Evolutionary conservation across 2,113 vertebrate species (phyloP), one percentile per base, ranked within the genome.

Genomic region (Silurus meridionalis): DNA sequence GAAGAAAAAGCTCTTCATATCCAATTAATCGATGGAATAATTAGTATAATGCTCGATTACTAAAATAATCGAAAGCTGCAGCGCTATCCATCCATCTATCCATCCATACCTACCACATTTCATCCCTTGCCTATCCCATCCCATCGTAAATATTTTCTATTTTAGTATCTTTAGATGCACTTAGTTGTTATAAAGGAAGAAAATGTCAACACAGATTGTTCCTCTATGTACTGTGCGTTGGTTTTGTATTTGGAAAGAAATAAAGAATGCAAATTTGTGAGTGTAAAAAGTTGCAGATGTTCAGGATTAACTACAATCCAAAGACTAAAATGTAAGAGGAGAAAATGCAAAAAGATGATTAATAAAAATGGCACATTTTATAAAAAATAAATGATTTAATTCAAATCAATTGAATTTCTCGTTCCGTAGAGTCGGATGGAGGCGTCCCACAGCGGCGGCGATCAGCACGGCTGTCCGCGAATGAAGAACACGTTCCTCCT

Each of bases 381-480:
- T 37, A 2, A 37, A n/a, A n/a, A n/a, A n/a, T n/a, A n/a, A n/a
- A n/a, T n/a, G n/a, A n/a, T n/a, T n/a, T n/a, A n/a, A n/a, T n/a
- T n/a, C 46, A 21, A 50, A 50, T 74, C 9, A 52, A 74, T 14
- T 52, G 0, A 2, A 57, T 58, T 46, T 53, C 48, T 86, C 15
- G 0, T 66, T 85, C 11, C 21, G 21, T 58, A 88, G 90, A 77
- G n/a, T 63, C 85, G 5, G 77, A 80, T 57, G 87, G 83, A 61
- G 81, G 48, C 15, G 85, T 66, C 25, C 85, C 90, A 8, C 89
- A 87, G 17, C 81, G 92, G 52, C 91, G 94, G 83, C 88, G 94
- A 5, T 95, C 95, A 0, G 69, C 91, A 63, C 93, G 95, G 37
- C 58, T 95, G 67, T 92, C 85, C 23, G 90, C 91, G 46, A 90